Evolutionary conservation across 1,140 invertebrate genomes (phyloP).

Genomic region (Magallana gigas): DNA sequence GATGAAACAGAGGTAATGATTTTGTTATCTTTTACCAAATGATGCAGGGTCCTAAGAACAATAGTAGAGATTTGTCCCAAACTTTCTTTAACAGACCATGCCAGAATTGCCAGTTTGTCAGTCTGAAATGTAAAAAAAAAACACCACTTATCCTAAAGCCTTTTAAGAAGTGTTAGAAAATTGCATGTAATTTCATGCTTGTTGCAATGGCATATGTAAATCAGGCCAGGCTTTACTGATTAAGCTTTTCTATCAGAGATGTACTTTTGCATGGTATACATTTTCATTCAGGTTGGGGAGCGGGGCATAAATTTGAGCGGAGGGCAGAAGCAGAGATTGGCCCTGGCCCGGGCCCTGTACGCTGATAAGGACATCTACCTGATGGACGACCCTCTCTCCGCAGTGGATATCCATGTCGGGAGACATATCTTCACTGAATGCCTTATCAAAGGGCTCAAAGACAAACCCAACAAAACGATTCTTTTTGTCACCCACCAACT

Average conservation of each 20-base stretch:
- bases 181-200: too few species aligned
- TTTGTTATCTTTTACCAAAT: too few species aligned
- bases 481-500: constrained; percentile 85
- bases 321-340: constrained; percentile 98
- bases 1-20: constrained; percentile 83
- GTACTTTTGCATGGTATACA: neutral
- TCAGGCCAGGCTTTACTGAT: too few species aligned
- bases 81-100: too few species aligned
- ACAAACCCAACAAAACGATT: constrained; percentile 86
- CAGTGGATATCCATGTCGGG: constrained; percentile 80
- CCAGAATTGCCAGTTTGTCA: too few species aligned
- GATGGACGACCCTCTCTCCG: constrained; percentile 81
- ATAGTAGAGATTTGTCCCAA: too few species aligned
- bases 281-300: constrained; percentile 85
- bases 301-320: constrained; percentile 95
- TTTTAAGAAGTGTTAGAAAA: too few species aligned
- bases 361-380: constrained; percentile 80
- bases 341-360: constrained; percentile 96
- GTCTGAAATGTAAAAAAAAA: too few species aligned
- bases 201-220: too few species aligned
- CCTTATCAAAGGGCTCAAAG: constrained; percentile 80
- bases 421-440: constrained; percentile 77
- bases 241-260: too few species aligned
- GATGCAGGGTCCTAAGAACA: too few species aligned
- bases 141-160: too few species aligned